Base-by-base conservation (phyloP, 2,888 invertebrate species). In the Agrochola lota region DNA sequence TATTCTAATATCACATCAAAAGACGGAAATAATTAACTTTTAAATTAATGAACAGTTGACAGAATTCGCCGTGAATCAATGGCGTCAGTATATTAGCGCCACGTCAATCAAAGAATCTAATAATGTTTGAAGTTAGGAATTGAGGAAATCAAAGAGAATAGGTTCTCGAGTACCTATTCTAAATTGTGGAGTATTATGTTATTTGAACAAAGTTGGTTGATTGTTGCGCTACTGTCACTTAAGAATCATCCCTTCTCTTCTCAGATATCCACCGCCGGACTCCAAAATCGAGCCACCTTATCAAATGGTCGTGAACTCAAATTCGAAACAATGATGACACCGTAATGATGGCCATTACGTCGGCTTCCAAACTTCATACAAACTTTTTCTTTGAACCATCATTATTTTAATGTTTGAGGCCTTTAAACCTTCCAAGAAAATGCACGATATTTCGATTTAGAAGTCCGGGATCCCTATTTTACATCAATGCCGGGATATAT, bases 41-140 rank as follows among this genome's bases (percentile, higher is more conserved):
- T 71, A 69, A 84, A 40, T 66, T 23, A 78, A 66, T 63, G 23
- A 81, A 68, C 70, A 43, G 23, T 63, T 60, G 30, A 55, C 3
- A 30, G 63, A 71, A 78, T 78, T 78, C 5, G 4, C 30, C 55
- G 20, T 57, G 55, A 49, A 26, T 52, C 23, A 43, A 35, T 49
- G 60, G 60, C 78, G 35, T 40, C 52, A 55, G 49, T n/a, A 23
- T 49, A 55, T 60, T 64, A 49, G 49, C 46, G 26, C n/a, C 17
- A 23, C 55, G 43, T 49, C 69, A 70, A 70, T 80, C 71, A 76
- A 63, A 78, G 71, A 52, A 66, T 64, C 30, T 40, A 70, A 81
- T 84, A 66, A 49, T 52, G 68, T 72, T 83, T 72, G 72, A 81
- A 66, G 69, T 60, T 55, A 5, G n/a, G 43, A 57, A 84, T 70